These are phyloP conservation scores for Helicoverpa zea DNA, from an alignment of 1,140 invertebrate genomes.

Conservation along the genomic window DNA sequence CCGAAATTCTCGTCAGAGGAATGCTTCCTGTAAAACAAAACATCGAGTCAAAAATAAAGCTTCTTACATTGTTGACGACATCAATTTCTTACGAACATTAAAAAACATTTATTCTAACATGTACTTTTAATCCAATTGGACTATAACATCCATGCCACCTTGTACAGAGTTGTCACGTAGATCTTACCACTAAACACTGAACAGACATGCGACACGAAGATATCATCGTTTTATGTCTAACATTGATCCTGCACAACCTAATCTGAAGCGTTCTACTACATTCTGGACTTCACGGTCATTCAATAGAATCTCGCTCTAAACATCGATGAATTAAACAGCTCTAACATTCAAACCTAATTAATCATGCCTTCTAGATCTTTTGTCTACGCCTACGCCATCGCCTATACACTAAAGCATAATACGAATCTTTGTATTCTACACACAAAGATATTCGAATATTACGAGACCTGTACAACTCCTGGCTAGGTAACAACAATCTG, in stretches of 20 bases:
- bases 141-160: slow-evolving; percentile 34
- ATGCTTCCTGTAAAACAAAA: slow-evolving; percentile 82
- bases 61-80: neutral
- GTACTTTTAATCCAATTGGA: neutral
- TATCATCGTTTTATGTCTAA: neutral
- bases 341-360: slow-evolving; percentile 40
- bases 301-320: slow-evolving; percentile 9
- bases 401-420: slow-evolving; percentile 67
- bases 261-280: slow-evolving; percentile 25
- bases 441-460: slow-evolving; percentile 63
- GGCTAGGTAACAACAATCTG: slow-evolving; percentile 78
- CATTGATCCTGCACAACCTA: slow-evolving; percentile 17
- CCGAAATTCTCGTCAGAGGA: slow-evolving; percentile 86
- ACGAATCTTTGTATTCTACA: slow-evolving; percentile 46
- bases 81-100: slow-evolving; percentile 46
- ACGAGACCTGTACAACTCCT: slow-evolving; percentile 81
- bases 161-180: neutral
- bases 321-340: slow-evolving; percentile 16
- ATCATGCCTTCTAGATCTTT: slow-evolving; percentile 58
- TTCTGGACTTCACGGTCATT: neutral
- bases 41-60: neutral
- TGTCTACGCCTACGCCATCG: slow-evolving; percentile 23
- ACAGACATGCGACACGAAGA: slow-evolving; percentile 26
- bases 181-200: slow-evolving; percentile 17
- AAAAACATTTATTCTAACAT: slow-evolving; percentile 32